phyloP scores from a whole-genome alignment of 1,140 invertebrate genomes.

The Drosophila repletoides region DNA sequence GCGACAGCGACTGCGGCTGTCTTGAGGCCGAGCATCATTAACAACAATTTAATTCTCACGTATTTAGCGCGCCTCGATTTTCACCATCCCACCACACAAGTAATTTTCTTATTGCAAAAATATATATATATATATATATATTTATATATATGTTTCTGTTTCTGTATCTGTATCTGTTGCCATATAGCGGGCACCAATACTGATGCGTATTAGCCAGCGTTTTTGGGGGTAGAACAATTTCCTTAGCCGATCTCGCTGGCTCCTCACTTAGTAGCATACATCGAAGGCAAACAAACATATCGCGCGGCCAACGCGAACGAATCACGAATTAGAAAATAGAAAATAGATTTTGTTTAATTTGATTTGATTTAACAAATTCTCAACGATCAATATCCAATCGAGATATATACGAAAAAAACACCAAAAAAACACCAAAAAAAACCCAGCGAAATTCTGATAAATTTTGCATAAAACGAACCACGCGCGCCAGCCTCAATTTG shows the following conservation, averaged over 20 bases:
- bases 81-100: slow-evolving; percentile 22
- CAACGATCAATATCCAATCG: slow-evolving; percentile 25
- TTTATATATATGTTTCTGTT: background rate
- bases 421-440: background rate
- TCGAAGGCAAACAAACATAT: slow-evolving; percentile 76
- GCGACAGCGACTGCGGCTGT: background rate
- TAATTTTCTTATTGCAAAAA: slow-evolving; percentile 28
- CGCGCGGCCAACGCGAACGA: slow-evolving; percentile 75
- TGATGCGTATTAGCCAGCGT: slow-evolving; percentile 30
- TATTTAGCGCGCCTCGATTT: slow-evolving; percentile 20
- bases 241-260: slow-evolving; percentile 38
- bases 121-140: background rate
- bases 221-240: slow-evolving; percentile 39
- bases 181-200: slow-evolving; percentile 23
- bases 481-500: slow-evolving; percentile 31
- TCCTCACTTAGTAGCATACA: slow-evolving; percentile 76
- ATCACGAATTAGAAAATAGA: slow-evolving; percentile 50
- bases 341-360: slow-evolving; percentile 35
- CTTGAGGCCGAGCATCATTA: slow-evolving; percentile 47
- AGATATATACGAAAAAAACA: slow-evolving; percentile 13
- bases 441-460: slow-evolving; percentile 1
- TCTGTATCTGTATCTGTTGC: slow-evolving; percentile 6
- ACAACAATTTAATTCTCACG: slow-evolving; percentile 38
- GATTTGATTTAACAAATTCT: slow-evolving; percentile 22
- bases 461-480: slow-evolving; percentile 31